These are phyloP conservation scores for Polyommatus icarus DNA, from an alignment of 2,888 invertebrate genomes.

Conservation along the genomic window DNA sequence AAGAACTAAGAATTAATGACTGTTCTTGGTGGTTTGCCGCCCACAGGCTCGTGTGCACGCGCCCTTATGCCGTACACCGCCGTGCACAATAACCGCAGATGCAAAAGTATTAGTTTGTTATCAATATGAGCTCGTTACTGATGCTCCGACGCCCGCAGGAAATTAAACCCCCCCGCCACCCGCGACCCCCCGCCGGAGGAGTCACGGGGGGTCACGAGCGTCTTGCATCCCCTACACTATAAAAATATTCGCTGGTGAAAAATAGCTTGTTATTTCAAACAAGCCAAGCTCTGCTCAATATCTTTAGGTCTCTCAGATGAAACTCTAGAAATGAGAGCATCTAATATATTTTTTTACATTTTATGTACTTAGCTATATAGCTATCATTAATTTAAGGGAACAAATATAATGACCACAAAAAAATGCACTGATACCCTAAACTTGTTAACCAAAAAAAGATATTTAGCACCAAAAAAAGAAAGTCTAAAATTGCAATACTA, in stretches of 20 bases:
- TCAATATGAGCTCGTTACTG: constrained; percentile 29
- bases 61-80: background rate
- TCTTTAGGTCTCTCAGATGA: constrained; percentile 7
- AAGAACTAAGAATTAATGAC: too few relatives aligned
- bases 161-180: constrained; percentile 26
- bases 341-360: too few relatives aligned
- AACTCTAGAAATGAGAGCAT: background rate
- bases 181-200: background rate
- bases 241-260: constrained; percentile 17
- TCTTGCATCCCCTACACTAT: background rate
- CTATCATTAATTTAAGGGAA: too few relatives aligned
- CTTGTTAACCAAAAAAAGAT: too few relatives aligned
- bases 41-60: background rate
- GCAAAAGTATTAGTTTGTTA: constrained; percentile 28
- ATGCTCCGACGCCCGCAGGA: constrained; percentile 31
- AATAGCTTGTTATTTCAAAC: constrained; percentile 19
- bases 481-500: too few relatives aligned
- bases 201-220: background rate
- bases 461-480: too few relatives aligned
- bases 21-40: too few relatives aligned
- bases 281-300: constrained; percentile 1
- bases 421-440: too few relatives aligned
- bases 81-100: constrained; percentile 6
- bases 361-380: too few relatives aligned
- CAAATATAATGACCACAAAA: too few relatives aligned